phyloP scores from a whole-genome alignment of 2,113 vertebrate species.

The Micronisus gabar region DNA sequence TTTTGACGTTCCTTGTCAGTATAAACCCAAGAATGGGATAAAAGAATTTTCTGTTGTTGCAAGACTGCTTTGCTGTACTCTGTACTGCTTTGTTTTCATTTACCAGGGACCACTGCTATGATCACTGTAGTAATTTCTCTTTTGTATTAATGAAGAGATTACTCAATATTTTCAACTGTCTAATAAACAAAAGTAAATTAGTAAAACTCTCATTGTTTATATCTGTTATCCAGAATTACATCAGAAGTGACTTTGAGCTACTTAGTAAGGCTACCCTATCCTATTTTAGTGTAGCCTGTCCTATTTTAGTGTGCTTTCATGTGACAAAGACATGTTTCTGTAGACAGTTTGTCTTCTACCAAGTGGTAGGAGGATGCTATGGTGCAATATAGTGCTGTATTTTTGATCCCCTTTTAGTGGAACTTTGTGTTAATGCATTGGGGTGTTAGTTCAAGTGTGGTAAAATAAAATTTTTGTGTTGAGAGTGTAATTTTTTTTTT shows the following conservation, averaged over 20 bases:
- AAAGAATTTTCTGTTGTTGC: not conserved
- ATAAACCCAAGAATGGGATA: not conserved
- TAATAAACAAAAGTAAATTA: not conserved
- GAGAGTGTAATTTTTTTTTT: not conserved
- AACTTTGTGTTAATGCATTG: not conserved
- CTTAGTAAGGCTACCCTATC: not conserved
- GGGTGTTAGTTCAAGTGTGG: not conserved
- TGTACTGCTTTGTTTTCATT: not conserved
- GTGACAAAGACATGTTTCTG: not conserved
- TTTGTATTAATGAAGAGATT: not conserved
- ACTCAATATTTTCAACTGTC: not conserved
- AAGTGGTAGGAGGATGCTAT: not conserved
- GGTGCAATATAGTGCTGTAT: rapidly evolving
- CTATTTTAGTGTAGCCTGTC: not conserved
- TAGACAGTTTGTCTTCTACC: not conserved
- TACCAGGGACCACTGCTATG: not conserved
- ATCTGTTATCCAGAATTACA: not conserved
- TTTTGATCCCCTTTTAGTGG: not conserved
- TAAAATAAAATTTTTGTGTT: not conserved
- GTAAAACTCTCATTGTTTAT: not conserved
- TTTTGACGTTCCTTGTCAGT: not conserved
- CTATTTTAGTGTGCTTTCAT: not conserved
- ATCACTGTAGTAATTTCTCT: not conserved
- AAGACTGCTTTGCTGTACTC: not conserved
- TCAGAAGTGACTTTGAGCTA: not conserved